Evolutionary conservation across 2,797 vertebrate species (phyloP).

Genomic region (Sebastes variabilis): DNA sequence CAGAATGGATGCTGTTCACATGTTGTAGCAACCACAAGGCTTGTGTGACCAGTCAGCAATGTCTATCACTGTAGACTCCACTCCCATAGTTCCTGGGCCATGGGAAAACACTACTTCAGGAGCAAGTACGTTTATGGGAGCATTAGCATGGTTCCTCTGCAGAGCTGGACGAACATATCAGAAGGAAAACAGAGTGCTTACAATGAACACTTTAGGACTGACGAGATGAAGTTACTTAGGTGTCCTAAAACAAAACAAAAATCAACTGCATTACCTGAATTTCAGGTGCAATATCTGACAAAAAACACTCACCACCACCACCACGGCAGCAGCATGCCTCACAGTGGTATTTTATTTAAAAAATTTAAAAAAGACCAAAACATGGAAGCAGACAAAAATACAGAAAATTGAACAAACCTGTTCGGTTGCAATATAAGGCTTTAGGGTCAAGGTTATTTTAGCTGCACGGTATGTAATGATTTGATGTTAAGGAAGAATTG

Average conservation of each 20-base stretch:
- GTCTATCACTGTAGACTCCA: slow-evolving; percentile 14
- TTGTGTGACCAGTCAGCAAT: background rate
- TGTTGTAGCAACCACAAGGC: background rate
- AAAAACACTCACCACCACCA: background rate
- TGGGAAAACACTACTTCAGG: background rate
- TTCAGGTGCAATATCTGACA: background rate
- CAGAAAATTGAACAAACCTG: background rate
- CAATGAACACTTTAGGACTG: background rate
- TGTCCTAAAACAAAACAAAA: background rate
- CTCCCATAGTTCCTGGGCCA: background rate
- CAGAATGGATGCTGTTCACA: slow-evolving; percentile 3
- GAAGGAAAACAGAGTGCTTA: background rate
- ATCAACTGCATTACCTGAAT: background rate
- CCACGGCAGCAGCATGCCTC: background rate
- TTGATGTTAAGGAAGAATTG: background rate
- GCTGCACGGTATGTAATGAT: background rate
- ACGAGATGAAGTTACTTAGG: background rate
- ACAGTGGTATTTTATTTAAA: background rate
- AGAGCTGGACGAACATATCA: background rate
- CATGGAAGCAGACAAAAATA: background rate
- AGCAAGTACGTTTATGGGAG: background rate
- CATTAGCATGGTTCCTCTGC: background rate
- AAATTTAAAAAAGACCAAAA: background rate
- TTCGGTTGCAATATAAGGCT: background rate
- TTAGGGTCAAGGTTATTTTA: background rate